These are phyloP conservation scores for Notolepis coatsorum DNA, from an alignment of 2,797 vertebrate species.

Conservation along the genomic window DNA sequence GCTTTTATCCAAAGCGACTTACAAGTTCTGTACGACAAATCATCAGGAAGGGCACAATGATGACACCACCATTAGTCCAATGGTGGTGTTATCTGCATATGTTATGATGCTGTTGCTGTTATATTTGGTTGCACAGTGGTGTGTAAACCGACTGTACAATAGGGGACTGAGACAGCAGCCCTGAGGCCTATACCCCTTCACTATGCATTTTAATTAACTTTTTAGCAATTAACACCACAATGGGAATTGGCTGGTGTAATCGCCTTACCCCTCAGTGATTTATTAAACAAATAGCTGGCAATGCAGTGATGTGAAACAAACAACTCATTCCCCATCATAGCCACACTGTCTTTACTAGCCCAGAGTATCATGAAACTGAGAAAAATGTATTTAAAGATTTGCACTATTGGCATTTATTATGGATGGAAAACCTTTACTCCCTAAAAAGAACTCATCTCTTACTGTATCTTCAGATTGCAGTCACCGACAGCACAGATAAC, in stretches of 20 bases:
- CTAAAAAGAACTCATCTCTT: neutral
- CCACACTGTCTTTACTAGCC: slow-evolving; percentile 50
- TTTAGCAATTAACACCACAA: slow-evolving; percentile 79
- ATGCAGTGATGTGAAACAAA: slow-evolving; percentile 70
- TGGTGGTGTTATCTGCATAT: too few relatives aligned
- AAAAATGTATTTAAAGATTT: slow-evolving; percentile 29
- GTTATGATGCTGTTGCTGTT: too few relatives aligned
- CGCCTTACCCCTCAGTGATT: slow-evolving; percentile 72
- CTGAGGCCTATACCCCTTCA: slow-evolving; percentile 57
- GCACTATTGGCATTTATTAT: slow-evolving; percentile 37
- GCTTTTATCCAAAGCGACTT: too few relatives aligned
- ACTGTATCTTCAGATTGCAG: slow-evolving; percentile 15
- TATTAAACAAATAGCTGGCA: slow-evolving; percentile 78
- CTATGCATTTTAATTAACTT: slow-evolving; percentile 80
- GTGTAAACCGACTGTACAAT: too few relatives aligned
- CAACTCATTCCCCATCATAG: slow-evolving; percentile 55
- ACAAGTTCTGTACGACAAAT: too few relatives aligned
- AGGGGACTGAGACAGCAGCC: too few relatives aligned
- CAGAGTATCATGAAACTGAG: slow-evolving; percentile 41
- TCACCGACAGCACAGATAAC: slow-evolving; percentile 4
- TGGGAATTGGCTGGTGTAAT: slow-evolving; percentile 77
- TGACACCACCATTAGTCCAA: too few relatives aligned
- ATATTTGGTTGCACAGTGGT: too few relatives aligned
- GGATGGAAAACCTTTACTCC: slow-evolving; percentile 10
- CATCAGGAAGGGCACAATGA: too few relatives aligned